Evolutionary conservation across 2,888 invertebrate species (phyloP).

Genomic region (Glyphotaelius pellucidus): DNA sequence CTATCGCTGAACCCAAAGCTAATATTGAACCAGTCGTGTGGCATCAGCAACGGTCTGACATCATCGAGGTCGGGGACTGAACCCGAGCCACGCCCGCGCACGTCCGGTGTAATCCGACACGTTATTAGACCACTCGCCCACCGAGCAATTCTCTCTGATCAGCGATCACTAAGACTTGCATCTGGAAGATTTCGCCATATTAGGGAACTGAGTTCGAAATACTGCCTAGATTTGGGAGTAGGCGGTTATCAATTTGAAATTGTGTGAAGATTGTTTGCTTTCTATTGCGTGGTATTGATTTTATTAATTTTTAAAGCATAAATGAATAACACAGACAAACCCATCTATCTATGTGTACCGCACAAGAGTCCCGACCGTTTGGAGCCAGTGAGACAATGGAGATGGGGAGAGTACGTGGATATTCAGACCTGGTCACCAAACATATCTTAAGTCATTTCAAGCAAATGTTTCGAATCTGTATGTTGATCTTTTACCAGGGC

Average conservation of each 20-base stretch:
- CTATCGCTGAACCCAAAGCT: too few species aligned
- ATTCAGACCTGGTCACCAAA: too few species aligned
- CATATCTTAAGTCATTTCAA: too few species aligned
- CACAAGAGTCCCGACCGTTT: too few species aligned
- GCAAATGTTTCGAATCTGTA: too few species aligned
- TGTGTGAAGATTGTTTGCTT: background rate
- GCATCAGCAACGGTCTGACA: background rate
- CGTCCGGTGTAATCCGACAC: slow-evolving; percentile 62
- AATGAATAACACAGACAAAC: background rate
- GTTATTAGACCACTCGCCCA: slow-evolving; percentile 63
- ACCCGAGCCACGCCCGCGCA: slow-evolving; percentile 53
- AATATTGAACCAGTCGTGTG: background rate
- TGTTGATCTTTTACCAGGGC: too few species aligned
- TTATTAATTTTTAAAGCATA: background rate
- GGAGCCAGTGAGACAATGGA: too few species aligned
- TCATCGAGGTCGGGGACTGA: slow-evolving; percentile 14
- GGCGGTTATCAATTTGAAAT: background rate
- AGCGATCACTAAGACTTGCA: background rate
- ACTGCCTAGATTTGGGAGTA: background rate
- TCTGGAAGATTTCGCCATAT: background rate
- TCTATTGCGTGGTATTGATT: background rate
- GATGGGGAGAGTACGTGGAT: too few species aligned
- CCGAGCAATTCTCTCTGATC: slow-evolving; percentile 42
- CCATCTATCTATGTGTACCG: too few species aligned
- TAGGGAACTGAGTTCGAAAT: background rate